Evolutionary conservation across 2,113 vertebrate genomes (phyloP).

Genomic region (Eolophus roseicapilla): DNA sequence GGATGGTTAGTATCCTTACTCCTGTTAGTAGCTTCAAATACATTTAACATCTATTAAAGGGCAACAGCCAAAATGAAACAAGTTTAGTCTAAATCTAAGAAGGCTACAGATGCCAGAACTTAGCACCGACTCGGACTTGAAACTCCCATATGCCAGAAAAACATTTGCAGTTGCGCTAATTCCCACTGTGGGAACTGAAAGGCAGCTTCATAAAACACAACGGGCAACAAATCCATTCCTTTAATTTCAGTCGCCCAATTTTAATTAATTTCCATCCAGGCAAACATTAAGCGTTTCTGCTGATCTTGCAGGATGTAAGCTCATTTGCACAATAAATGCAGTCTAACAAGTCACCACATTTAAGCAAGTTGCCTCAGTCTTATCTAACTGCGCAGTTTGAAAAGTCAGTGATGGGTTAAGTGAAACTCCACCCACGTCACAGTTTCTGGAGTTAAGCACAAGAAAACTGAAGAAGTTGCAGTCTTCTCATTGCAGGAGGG

Average conservation of each 20-base stretch:
- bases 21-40: not conserved
- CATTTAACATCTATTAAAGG: not conserved
- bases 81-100: not conserved
- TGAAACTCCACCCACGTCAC: conserved; percentile 60
- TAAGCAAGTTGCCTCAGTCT: conserved; percentile 55
- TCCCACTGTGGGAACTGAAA: conserved; percentile 38
- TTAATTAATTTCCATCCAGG: conserved; percentile 61
- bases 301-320: conserved; percentile 20
- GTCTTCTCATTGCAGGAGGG: not conserved
- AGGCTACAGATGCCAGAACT: not conserved
- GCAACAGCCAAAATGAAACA: not conserved
- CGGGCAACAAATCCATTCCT: conserved; percentile 29
- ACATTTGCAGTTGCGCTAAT: not conserved
- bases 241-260: conserved; percentile 55
- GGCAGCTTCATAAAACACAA: not conserved
- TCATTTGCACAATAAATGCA: conserved; percentile 59
- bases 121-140: not conserved
- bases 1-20: not conserved
- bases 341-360: conserved; percentile 66
- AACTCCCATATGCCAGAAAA: conserved; percentile 18
- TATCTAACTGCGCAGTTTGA: conserved; percentile 49
- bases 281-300: conserved; percentile 21
- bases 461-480: not conserved
- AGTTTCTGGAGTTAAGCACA: conserved; percentile 27
- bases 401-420: conserved; percentile 51